These are phyloP conservation scores for Spongia lamella DNA, from an alignment of 37 sponge, comb jelly and placozoan genomes.

Conservation along the genomic window DNA sequence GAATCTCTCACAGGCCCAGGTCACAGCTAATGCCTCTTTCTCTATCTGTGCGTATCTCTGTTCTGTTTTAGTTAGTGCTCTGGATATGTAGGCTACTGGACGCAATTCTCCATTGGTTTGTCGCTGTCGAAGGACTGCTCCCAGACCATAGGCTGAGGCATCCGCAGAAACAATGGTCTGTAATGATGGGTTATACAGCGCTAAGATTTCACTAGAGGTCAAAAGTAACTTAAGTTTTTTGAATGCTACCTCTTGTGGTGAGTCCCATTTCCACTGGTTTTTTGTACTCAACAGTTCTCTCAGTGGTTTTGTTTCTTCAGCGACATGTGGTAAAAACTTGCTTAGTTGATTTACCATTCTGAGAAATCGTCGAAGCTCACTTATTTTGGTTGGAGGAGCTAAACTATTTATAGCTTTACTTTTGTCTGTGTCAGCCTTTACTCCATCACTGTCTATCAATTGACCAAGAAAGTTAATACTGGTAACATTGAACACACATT, in stretches of 20 bases:
- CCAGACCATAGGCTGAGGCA: no score
- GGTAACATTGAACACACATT: not conserved
- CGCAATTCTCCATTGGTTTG: slow-evolving; percentile 4
- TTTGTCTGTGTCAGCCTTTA: not conserved
- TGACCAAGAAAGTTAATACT: slow-evolving; percentile 6
- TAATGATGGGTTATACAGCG: not conserved
- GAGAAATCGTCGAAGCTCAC: not conserved
- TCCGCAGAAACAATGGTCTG: slow-evolving; percentile 1
- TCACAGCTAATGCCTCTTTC: no score
- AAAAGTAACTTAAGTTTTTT: not conserved
- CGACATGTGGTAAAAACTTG: slow-evolving; percentile 8
- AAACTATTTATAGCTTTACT: not conserved
- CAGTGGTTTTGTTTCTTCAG: no score
- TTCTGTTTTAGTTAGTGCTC: no score
- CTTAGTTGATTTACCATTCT: slow-evolving; percentile 6
- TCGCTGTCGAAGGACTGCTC: no score
- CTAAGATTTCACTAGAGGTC: not conserved
- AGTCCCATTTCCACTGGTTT: slow-evolving; percentile 6
- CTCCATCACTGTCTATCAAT: not conserved
- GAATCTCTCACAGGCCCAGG: no score
- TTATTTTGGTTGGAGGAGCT: no score
- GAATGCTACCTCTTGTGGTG: not conserved
- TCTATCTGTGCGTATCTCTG: no score
- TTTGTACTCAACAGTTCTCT: not conserved
- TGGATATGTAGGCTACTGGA: no score